A percentile compares a stretch with the other conserved stretches of the same genome.
phyloP scores from a whole-genome alignment of 1,140 invertebrate genomes.

The Campoletis sonorensis region DNA sequence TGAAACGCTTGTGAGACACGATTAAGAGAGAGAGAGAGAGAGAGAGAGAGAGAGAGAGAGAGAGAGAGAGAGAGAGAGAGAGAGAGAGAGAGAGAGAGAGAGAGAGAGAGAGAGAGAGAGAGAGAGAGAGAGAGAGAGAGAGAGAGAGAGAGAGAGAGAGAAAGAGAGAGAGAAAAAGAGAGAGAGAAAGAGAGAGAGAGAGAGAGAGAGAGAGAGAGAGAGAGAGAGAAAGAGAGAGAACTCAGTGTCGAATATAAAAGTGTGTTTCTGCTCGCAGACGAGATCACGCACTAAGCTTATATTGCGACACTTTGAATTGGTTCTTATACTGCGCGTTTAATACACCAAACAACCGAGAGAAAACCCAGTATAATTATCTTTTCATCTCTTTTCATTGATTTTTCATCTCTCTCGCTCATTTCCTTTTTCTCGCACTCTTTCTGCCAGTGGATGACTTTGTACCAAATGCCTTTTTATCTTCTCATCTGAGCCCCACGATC shows the following conservation, averaged over 20 bases:
- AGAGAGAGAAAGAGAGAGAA: no score
- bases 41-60: no score
- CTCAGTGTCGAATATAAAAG: not conserved
- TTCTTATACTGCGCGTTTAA: slow-evolving; percentile 51
- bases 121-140: no score
- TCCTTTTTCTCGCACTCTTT: not conserved
- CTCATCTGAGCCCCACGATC: slow-evolving; percentile 59
- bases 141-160: no score
- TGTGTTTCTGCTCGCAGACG: slow-evolving; percentile 38
- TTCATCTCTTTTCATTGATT: slow-evolving; percentile 6
- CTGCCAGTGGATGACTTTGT: slow-evolving; percentile 63
- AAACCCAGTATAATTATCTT: slow-evolving; percentile 43
- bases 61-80: no score
- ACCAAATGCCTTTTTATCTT: slow-evolving; percentile 66
- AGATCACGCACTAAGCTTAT: slow-evolving; percentile 42
- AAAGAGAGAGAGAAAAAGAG: no score
- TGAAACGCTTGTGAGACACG: no score
- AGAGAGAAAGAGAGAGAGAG: no score
- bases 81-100: no score
- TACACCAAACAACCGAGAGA: slow-evolving; percentile 50
- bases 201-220: no score
- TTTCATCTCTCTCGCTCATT: not conserved
- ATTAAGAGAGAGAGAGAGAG: no score
- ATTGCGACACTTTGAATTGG: slow-evolving; percentile 30
- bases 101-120: no score